Percentiles rank a stretch among this genome's conserved stretches.
These are phyloP conservation scores for Gadus macrocephalus DNA, from an alignment of 2,113 vertebrate species.

Conservation along the genomic window DNA sequence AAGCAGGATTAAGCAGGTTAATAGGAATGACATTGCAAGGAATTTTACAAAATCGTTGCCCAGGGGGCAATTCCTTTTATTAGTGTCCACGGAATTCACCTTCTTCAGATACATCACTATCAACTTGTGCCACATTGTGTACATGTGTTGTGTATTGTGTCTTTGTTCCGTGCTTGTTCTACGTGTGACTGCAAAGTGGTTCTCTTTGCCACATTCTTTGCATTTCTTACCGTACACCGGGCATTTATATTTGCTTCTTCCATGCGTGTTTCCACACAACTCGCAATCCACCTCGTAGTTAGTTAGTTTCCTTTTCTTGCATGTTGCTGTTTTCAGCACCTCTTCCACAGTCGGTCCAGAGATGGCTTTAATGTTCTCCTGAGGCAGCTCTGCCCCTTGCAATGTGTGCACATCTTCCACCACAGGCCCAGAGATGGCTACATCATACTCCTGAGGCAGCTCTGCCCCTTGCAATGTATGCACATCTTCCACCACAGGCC, in stretches of 20 bases:
- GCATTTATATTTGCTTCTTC: conserved; percentile 32
- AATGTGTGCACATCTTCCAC: too few relatives aligned
- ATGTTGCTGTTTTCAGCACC: conserved; percentile 11
- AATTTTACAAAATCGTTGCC: conserved; percentile 15
- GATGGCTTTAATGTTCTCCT: conserved; percentile 16
- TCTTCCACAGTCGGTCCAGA: conserved; percentile 7
- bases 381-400: background rate
- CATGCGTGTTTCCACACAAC: conserved; percentile 25
- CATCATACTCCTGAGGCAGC: too few relatives aligned
- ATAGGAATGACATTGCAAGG: conserved; percentile 27
- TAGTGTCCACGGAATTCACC: background rate
- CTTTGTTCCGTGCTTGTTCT: conserved; percentile 8
- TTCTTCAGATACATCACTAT: conserved; percentile 23
- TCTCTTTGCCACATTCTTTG: conserved; percentile 25
- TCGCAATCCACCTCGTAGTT: conserved; percentile 14
- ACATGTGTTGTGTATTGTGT: background rate
- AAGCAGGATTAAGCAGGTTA: conserved; percentile 19
- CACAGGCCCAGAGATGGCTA: too few relatives aligned
- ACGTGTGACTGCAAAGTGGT: conserved; percentile 35
- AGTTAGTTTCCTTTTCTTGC: background rate
- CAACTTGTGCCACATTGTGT: conserved; percentile 10
- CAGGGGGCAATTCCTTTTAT: conserved; percentile 5
- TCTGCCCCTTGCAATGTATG: too few relatives aligned
- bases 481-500: too few relatives aligned
- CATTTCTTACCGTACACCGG: conserved; percentile 25